Base-by-base conservation (phyloP, 2,797 vertebrate species). In the Gadopsis bispinosus region DNA sequence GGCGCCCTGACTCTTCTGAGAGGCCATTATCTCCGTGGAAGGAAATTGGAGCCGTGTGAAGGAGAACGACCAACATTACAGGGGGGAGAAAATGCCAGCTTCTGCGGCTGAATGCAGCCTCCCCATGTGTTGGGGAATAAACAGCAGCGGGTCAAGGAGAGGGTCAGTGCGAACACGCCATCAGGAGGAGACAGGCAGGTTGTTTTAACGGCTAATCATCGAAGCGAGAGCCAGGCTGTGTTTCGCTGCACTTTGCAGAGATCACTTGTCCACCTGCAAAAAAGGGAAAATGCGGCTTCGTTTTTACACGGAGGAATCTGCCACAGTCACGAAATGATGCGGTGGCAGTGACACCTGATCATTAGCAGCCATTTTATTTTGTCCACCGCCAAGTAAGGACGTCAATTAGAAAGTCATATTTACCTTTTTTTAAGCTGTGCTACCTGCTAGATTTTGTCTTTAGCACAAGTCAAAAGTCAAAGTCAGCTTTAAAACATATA, bases 1-100 rank as follows among this genome's bases (percentile, higher is more conserved):
- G 5, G 20, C n/a, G 56, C 22, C 53, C 11, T 2, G 66, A 29
- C 67, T 80, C 74, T 71, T 82, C 76, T 69, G 1, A 77, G 53
- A 79, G 54, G 19, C 59, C 26, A 77, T 79, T 79, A 81, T 85
- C 77, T 79, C 50, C 55, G 62, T 33, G 60, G 69, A 83, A 20
- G 62, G 61, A 75, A 51, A 61, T 16, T 51, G 54, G 22, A 80
- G 45, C 20, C 12, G 22, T 35, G 60, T 56, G 62, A 79, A 66
- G 41, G 67, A 37, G 55, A 80, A 58, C 26, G 64, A 50, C 60
- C 22, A 10, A 50, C 72, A 64, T 35, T 4, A 35, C 3, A 9
- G 19, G 39, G 9, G 20, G 47, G n/a, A 73, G 59, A 62, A 61
- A 56, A 37, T 7, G 33, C 17, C 53, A 39, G 56, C 31, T 20